Percentiles rank a stretch among this genome's conserved stretches.
phyloP scores from a whole-genome alignment of 2,888 invertebrate species.

The Chrysotoxum bicinctum region DNA sequence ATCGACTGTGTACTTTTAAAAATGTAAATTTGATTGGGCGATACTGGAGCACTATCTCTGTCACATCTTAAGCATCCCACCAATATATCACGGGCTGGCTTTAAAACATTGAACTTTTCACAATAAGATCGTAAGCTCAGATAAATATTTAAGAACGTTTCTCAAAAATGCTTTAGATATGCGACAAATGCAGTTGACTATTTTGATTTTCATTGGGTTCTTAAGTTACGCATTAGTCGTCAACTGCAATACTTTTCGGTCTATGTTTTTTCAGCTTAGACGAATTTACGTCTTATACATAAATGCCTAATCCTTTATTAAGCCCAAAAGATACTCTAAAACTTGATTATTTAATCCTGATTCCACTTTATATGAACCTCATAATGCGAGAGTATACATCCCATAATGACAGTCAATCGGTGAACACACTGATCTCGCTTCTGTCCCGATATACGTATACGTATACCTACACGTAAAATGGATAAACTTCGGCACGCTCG shows the following conservation, averaged over 20 bases:
- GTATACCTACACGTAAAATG: not conserved
- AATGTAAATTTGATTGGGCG: conserved; percentile 40
- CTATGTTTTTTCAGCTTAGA: not conserved
- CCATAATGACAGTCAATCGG: conserved; percentile 65
- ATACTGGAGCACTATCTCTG: not conserved
- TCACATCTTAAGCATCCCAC: not conserved
- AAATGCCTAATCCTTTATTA: not conserved
- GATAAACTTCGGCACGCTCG: conserved; percentile 45
- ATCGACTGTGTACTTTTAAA: conserved; percentile 6
- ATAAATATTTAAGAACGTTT: too few species aligned
- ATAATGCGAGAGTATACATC: not conserved
- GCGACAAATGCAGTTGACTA: too few species aligned
- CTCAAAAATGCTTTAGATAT: too few species aligned
- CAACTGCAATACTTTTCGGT: too few species aligned
- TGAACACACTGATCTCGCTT: conserved; percentile 57
- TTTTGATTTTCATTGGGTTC: too few species aligned
- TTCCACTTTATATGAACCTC: not conserved
- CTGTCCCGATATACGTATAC: conserved; percentile 45
- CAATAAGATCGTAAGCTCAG: too few species aligned
- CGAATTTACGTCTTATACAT: not conserved
- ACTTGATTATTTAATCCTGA: not conserved
- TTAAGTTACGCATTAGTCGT: not conserved
- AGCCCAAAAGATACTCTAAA: not conserved
- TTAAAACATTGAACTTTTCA: not conserved
- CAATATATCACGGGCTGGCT: not conserved